Conservation (phyloP, 2,888 invertebrate genomes). For the Nemoura dubitans region DNA sequence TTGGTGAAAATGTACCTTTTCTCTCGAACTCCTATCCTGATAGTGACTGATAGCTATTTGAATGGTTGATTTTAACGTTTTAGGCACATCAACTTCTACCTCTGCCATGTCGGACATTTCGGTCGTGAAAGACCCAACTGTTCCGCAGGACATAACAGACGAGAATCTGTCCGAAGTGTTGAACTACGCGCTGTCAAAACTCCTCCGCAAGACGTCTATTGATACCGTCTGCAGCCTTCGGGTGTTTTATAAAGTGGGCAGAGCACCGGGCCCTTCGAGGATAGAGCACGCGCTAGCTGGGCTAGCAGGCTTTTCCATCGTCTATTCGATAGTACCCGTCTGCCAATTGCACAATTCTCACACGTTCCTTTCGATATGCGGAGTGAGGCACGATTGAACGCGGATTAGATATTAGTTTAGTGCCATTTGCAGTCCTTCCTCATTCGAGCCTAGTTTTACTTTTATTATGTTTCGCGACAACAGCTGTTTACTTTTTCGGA, state of each 20-base stretch:
- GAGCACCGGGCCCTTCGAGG: constrained; percentile 62
- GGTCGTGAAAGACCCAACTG: constrained; percentile 58
- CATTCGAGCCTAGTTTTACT: neutral
- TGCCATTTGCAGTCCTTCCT: constrained; percentile 8
- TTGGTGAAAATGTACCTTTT: too few species aligned
- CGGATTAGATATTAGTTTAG: neutral
- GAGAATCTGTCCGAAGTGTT: constrained; percentile 62
- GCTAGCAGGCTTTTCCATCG: constrained; percentile 63
- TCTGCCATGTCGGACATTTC: constrained; percentile 38
- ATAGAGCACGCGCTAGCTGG: constrained; percentile 58
- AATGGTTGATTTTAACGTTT: neutral
- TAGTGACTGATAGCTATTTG: neutral
- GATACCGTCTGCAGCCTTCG: constrained; percentile 70
- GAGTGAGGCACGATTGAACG: constrained; percentile 74
- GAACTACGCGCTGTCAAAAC: constrained; percentile 63
- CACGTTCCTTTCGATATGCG: constrained; percentile 85
- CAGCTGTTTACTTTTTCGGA: neutral
- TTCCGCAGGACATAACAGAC: constrained; percentile 57
- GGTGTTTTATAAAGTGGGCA: constrained; percentile 78
- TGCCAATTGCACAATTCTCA: constrained; percentile 80
- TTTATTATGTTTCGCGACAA: neutral
- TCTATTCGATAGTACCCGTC: constrained; percentile 81
- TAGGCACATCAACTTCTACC: constrained; percentile 47
- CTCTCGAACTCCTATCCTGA: too few species aligned
- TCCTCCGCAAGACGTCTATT: constrained; percentile 58